Evolutionary conservation across 2,797 vertebrate genomes (phyloP).

Genomic region (Enteromius viviparus): DNA sequence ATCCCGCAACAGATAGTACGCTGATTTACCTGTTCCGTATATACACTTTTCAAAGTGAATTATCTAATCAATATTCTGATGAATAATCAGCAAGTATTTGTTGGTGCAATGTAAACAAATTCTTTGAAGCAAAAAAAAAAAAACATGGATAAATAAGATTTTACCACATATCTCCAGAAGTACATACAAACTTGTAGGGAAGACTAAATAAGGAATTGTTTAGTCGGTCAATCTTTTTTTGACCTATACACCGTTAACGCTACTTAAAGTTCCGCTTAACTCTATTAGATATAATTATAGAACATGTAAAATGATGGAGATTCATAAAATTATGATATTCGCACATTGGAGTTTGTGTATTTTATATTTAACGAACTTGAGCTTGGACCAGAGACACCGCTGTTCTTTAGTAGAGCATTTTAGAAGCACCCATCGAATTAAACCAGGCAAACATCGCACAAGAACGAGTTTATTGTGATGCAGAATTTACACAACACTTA

Average conservation of each 20-base stretch:
- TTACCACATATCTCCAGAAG: not conserved
- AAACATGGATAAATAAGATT: not conserved
- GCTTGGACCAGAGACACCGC: slow-evolving; percentile 45
- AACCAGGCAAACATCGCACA: not conserved
- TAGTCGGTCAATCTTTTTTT: not conserved
- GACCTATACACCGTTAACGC: not conserved
- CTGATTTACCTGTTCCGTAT: not conserved
- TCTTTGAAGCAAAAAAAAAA: not conserved
- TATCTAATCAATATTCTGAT: not conserved
- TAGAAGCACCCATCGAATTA: not conserved
- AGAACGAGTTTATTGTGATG: slow-evolving; percentile 30
- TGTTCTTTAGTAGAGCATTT: not conserved
- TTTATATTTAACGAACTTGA: slow-evolving; percentile 70
- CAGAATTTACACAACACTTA: slow-evolving; percentile 27
- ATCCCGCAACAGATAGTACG: not conserved
- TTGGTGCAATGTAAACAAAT: not conserved
- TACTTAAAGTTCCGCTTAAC: not conserved
- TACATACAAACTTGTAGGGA: not conserved
- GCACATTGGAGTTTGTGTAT: not conserved
- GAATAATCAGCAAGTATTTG: not conserved
- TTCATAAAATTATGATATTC: not conserved
- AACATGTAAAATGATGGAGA: not conserved
- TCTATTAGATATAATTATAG: not conserved
- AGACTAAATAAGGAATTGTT: not conserved
- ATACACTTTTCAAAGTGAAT: not conserved